phyloP scores from a whole-genome alignment of 64 coral and sea anemone species.

The Hydrozoanthus tunicans region DNA sequence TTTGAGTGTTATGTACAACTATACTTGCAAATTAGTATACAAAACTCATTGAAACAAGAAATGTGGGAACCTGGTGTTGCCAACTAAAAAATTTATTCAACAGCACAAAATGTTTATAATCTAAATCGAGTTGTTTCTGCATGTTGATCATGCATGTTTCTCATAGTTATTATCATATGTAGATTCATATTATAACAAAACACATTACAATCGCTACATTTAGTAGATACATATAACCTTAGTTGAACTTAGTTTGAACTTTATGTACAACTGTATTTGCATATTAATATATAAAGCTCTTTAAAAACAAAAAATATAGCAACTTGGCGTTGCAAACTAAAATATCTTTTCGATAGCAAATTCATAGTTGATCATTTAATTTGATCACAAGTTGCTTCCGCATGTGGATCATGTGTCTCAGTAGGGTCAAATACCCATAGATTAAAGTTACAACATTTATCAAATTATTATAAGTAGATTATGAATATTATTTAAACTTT shows the following conservation, averaged over 20 bases:
- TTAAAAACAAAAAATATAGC: neutral
- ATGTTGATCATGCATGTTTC: slow-evolving; percentile 1
- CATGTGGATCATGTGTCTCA: neutral
- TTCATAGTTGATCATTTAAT: neutral
- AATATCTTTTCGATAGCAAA: neutral
- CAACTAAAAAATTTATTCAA: neutral
- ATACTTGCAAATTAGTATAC: neutral
- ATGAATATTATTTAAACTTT: no score
- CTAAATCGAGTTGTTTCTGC: neutral
- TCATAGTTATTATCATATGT: neutral
- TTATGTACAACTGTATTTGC: neutral
- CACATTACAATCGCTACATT: neutral
- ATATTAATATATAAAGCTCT: no score
- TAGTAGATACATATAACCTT: neutral
- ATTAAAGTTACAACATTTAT: no score
- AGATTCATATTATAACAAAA: neutral
- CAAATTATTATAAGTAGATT: no score
- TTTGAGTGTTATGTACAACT: neutral
- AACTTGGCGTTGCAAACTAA: neutral
- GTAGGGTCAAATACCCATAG: no score
- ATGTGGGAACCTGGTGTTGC: neutral
- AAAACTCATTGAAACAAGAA: neutral
- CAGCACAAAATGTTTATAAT: neutral
- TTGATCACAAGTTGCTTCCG: neutral
- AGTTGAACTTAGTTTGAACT: neutral